Evolutionary conservation across 2,797 vertebrate genomes (phyloP).

Genomic region (Melanotaenia boesemani): DNA sequence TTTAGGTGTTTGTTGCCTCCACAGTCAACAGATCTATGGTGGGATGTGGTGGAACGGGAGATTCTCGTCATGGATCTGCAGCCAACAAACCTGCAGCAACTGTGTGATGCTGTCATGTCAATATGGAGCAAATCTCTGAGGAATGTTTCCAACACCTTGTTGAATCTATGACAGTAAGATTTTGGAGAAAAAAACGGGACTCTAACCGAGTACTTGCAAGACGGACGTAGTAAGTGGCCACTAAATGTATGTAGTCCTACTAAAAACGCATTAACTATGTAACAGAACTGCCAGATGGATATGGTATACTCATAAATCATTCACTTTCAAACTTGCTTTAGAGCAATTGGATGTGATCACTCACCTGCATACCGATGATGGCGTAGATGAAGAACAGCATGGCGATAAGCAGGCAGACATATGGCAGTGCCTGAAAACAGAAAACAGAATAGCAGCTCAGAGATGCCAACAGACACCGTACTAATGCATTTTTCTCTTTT

Average conservation of each 20-base stretch:
- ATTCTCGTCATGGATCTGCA: no score
- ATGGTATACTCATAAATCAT: neutral
- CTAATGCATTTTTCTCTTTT: neutral
- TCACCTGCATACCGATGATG: conserved; percentile 99
- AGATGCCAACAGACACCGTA: neutral
- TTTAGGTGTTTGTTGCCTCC: no score
- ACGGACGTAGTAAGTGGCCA: no score
- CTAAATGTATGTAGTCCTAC: neutral
- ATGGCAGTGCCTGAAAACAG: conserved; percentile 87
- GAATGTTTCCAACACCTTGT: no score
- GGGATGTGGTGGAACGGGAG: no score
- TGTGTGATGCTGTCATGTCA: no score
- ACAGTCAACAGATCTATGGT: no score
- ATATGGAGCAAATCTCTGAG: no score
- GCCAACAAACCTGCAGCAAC: no score
- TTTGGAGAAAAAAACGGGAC: no score
- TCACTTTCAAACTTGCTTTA: neutral
- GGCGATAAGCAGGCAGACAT: conserved; percentile 97
- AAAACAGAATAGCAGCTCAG: neutral
- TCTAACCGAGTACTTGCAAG: no score
- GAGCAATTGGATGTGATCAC: conserved; percentile 35
- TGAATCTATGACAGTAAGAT: no score
- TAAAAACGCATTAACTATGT: neutral
- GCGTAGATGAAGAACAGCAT: conserved; percentile 99
- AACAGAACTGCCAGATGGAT: neutral